A percentile compares a stretch with the other conserved stretches of the same genome.
Conservation (phyloP, 2,888 invertebrate genomes). For the Troides aeacus region DNA sequence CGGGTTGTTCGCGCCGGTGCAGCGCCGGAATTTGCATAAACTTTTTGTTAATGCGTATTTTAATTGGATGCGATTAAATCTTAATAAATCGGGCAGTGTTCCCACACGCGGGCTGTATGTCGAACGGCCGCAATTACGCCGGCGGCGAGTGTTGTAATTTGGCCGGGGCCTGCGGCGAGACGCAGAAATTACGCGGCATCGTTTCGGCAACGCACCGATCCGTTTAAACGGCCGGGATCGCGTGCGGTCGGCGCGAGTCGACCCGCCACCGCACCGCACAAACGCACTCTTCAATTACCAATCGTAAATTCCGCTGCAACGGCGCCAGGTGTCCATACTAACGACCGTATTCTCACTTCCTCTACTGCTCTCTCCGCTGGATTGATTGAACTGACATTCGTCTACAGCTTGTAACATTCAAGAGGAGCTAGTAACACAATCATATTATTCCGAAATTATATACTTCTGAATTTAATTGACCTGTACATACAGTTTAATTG, state of each 20-base stretch:
- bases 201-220: constrained; percentile 54
- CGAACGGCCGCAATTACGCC: constrained; percentile 65
- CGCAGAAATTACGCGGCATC: constrained; percentile 60
- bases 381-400: not conserved
- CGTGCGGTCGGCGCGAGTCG: constrained; percentile 52
- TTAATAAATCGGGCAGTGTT: constrained; percentile 74
- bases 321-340: constrained; percentile 22
- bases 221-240: constrained; percentile 43
- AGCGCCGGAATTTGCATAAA: constrained; percentile 58
- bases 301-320: constrained; percentile 68
- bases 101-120: constrained; percentile 55
- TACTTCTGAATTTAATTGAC: not conserved
- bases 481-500: not conserved
- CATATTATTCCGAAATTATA: not conserved
- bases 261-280: constrained; percentile 49
- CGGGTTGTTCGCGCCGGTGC: constrained; percentile 46
- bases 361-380: not conserved
- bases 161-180: constrained; percentile 63
- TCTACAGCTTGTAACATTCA: not conserved
- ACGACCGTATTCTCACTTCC: constrained; percentile 8
- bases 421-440: not conserved
- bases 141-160: constrained; percentile 69
- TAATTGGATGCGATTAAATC: constrained; percentile 76
- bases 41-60: constrained; percentile 69
- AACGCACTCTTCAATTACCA: constrained; percentile 73